Conservation (phyloP, 1,140 invertebrate species). For the Kradibia gibbosae region DNA sequence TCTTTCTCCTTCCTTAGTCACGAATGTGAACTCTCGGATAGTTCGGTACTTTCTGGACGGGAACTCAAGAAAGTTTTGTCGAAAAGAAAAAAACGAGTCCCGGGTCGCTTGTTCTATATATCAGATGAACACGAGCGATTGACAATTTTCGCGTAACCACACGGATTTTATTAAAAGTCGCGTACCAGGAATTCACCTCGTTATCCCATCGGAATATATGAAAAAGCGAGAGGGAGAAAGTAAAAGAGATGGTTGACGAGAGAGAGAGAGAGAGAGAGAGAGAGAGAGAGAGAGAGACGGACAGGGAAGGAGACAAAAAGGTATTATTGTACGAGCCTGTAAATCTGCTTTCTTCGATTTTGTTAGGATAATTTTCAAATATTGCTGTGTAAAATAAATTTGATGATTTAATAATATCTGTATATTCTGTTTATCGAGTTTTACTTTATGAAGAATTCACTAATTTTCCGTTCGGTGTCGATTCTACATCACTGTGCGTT, state of each 20-base stretch:
- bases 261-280: not conserved
- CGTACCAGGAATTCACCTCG: slow-evolving; percentile 46
- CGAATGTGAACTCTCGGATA: not conserved
- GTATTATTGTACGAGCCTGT: too few relatives aligned
- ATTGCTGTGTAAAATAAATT: not conserved
- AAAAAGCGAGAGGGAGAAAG: not conserved
- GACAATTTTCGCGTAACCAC: slow-evolving; percentile 41
- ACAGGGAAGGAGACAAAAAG: not conserved
- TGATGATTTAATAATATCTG: slow-evolving; percentile 19
- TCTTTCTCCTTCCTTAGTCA: slow-evolving; percentile 22
- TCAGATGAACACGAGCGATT: slow-evolving; percentile 45
- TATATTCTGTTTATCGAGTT: slow-evolving; percentile 7
- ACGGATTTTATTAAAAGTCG: slow-evolving; percentile 43
- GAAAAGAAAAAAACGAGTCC: not conserved
- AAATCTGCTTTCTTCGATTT: slow-evolving; percentile 9
- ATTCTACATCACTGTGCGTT: slow-evolving; percentile 7
- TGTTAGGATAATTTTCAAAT: not conserved
- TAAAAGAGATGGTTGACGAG: not conserved
- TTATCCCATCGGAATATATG: slow-evolving; percentile 17
- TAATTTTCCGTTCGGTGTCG: slow-evolving; percentile 25
- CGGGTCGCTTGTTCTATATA: not conserved
- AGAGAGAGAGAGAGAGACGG: not conserved
- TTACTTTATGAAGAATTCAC: not conserved
- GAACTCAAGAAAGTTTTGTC: slow-evolving; percentile 1
- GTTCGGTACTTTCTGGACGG: slow-evolving; percentile 28